Evolutionary conservation across 2,888 invertebrate species (phyloP), one percentile per base, ranked within the genome.

Genomic region (Drosophila mettleri): DNA sequence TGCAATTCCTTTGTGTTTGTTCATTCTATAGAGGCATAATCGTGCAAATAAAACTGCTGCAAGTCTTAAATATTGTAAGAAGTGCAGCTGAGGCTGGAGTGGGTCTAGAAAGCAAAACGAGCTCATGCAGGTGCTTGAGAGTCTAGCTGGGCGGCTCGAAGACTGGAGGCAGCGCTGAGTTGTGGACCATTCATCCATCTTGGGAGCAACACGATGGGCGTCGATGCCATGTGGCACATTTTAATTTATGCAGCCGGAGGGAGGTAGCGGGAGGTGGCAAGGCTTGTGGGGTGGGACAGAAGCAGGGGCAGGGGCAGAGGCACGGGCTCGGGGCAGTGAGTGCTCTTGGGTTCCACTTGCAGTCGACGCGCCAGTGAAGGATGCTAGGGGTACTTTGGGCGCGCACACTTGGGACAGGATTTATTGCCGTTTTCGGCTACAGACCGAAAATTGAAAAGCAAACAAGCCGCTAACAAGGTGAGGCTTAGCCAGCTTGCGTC

Each of bases 391-490:
- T 59, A 39, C 66, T 70, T 72, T 43, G 61, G 45, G 63, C 63
- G 61, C 59, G 69, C 64, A 61, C 77, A 80, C 78, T 83, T 80
- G 80, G 78, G 71, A 72, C 79, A 57, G 85, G 83, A 84, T 84
- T 84, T 84, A 84, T 87, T 87, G 87, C 83, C 83, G 76, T 84
- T 84, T 87, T 84, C 74, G 86, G 72, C 87, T 74, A 69, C 73
- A 79, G 83, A 70, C 62, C 62, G 79, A 84, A 83, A 84, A 84
- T 84, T 84, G 83, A 84, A 87, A 87, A 85, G 87, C 85, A 84
- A 84, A 84, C 83, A 84, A 82, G 85, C 82, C 82, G 87, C 83
- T 87, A 84, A 84, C 83, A 84, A 84, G 87, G 85, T 84, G 85
- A 75, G 81, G 74, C 74, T 74, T 69, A 55, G 61, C 53, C 75